phyloP scores from a whole-genome alignment of 1,140 invertebrate species.

The Lepidotrigona ventralis region DNA sequence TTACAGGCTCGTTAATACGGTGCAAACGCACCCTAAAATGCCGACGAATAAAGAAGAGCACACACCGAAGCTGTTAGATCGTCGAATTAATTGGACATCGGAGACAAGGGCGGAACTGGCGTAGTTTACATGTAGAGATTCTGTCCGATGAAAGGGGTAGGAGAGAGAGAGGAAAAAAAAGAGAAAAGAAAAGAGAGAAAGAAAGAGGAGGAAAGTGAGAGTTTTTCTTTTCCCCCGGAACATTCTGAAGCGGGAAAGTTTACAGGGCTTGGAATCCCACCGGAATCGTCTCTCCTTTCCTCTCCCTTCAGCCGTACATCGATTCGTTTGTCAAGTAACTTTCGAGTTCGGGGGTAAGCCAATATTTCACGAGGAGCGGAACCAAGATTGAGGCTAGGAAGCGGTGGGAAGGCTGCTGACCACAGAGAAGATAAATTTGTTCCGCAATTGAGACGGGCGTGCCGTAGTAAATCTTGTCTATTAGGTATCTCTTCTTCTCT shows the following conservation, averaged over 20 bases:
- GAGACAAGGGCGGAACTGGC: not conserved
- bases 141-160: not conserved
- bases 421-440: slow-evolving; percentile 78
- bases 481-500: slow-evolving; percentile 71
- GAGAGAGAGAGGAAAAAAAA: no score
- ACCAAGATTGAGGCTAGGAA: slow-evolving; percentile 77
- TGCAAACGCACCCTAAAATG: no score
- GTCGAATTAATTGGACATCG: slow-evolving; percentile 38
- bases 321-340: slow-evolving; percentile 72
- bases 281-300: slow-evolving; percentile 54
- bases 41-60: no score
- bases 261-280: slow-evolving; percentile 56
- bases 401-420: slow-evolving; percentile 75
- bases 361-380: slow-evolving; percentile 76
- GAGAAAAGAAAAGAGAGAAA: no score
- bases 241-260: slow-evolving; percentile 46
- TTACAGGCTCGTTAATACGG: no score
- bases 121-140: slow-evolving; percentile 53
- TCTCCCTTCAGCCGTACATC: slow-evolving; percentile 51
- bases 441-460: slow-evolving; percentile 78
- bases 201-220: slow-evolving; percentile 32
- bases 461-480: slow-evolving; percentile 77
- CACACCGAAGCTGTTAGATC: not conserved
- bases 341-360: slow-evolving; percentile 75
- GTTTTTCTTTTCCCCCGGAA: slow-evolving; percentile 38